Percentiles rank a stretch among this genome's conserved stretches.
These are phyloP conservation scores for Molossus alvarezi DNA, from an alignment of 2,797 vertebrate genomes.

Conservation along the genomic window DNA sequence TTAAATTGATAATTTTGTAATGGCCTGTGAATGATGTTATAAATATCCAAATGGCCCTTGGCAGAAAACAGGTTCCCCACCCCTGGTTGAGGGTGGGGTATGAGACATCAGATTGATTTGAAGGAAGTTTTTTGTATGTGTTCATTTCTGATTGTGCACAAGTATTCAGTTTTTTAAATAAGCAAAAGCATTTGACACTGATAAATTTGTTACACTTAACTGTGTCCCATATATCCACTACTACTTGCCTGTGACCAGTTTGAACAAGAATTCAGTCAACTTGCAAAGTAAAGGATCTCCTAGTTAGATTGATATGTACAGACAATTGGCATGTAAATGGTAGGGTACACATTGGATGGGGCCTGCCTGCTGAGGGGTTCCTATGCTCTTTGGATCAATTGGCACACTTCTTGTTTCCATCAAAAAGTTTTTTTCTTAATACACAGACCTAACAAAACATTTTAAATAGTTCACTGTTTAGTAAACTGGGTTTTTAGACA, in stretches of 20 bases:
- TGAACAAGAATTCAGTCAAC: slow-evolving; percentile 65
- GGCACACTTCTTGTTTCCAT: slow-evolving; percentile 85
- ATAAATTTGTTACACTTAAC: slow-evolving; percentile 62
- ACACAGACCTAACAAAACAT: slow-evolving; percentile 83
- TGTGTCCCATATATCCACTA: slow-evolving; percentile 41
- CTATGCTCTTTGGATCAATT: slow-evolving; percentile 77
- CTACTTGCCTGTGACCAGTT: slow-evolving; percentile 67
- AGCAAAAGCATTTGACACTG: slow-evolving; percentile 61
- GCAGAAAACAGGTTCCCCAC: no score
- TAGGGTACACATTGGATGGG: neutral
- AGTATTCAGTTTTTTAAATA: slow-evolving; percentile 58
- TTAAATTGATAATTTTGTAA: no score
- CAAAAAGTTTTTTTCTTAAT: slow-evolving; percentile 79
- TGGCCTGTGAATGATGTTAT: no score
- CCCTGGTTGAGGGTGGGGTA: slow-evolving; percentile 56
- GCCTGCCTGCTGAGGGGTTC: slow-evolving; percentile 71
- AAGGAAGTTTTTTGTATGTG: neutral
- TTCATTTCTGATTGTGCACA: slow-evolving; percentile 81
- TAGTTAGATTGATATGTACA: neutral
- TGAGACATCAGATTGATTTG: slow-evolving; percentile 40
- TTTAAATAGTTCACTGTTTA: slow-evolving; percentile 85
- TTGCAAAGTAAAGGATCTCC: slow-evolving; percentile 64
- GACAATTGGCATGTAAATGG: neutral
- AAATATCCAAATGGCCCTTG: no score
- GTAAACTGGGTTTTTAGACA: slow-evolving; percentile 86